phyloP scores from a whole-genome alignment of 2,113 vertebrate species.

The Gambusia affinis region DNA sequence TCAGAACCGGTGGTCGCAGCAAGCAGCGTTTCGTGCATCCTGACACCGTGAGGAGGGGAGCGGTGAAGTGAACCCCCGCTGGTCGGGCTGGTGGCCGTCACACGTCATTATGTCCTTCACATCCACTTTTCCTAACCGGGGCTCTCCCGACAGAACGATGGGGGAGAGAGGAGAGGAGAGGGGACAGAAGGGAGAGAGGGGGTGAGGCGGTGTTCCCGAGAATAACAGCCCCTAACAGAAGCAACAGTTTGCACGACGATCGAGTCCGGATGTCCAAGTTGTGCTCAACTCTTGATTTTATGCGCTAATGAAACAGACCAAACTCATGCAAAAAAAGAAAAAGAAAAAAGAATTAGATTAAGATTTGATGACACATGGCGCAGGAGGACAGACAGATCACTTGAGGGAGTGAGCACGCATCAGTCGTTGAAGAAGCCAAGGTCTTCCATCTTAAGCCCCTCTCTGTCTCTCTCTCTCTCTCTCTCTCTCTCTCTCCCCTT shows the following conservation, averaged over 20 bases:
- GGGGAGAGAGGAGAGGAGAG: too few species aligned
- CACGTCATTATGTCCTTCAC: constrained; percentile 57
- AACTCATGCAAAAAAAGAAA: not conserved
- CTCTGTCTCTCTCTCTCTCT: too few species aligned
- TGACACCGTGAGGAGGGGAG: constrained; percentile 20
- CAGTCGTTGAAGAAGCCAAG: constrained; percentile 48
- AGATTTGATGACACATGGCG: not conserved
- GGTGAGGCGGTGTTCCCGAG: constrained; percentile 53
- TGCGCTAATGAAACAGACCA: constrained; percentile 7
- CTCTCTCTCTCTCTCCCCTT: not conserved
- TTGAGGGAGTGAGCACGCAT: constrained; percentile 41
- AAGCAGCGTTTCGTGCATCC: not conserved
- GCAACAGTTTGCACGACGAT: constrained; percentile 76
- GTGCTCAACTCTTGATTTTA: constrained; percentile 28
- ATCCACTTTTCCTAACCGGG: constrained; percentile 43
- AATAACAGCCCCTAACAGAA: constrained; percentile 22
- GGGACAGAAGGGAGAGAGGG: not conserved
- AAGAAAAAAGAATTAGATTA: not conserved
- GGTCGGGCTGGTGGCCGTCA: constrained; percentile 44
- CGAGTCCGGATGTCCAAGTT: constrained; percentile 57
- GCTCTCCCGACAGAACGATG: not conserved
- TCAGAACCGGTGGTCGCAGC: not conserved
- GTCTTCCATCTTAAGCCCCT: constrained; percentile 66
- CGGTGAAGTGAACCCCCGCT: constrained; percentile 35
- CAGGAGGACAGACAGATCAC: constrained; percentile 1